Evolutionary conservation across 1,140 invertebrate species (phyloP).

Genomic region (Diabrotica undecimpunctata): DNA sequence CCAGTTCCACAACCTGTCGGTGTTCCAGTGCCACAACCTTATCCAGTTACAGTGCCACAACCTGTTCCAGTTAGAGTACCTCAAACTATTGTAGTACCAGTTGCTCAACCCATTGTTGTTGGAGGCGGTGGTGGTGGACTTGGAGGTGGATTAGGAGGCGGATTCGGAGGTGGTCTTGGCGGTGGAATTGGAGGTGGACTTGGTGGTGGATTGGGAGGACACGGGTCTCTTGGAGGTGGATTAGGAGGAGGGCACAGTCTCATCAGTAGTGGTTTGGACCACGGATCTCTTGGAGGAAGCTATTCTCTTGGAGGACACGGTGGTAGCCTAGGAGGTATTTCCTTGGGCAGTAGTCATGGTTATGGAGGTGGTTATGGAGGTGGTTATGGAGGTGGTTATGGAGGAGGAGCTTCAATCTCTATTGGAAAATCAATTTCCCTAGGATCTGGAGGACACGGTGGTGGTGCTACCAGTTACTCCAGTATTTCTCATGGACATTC

Average conservation of each 20-base stretch:
- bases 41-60: conserved; percentile 39
- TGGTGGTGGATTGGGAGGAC: conserved; percentile 29
- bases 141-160: conserved; percentile 21
- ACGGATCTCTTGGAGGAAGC: conserved; percentile 16
- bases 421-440: conserved; percentile 42
- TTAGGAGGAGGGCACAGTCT: conserved; percentile 11
- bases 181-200: conserved; percentile 27
- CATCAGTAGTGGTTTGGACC: conserved; percentile 17
- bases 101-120: conserved; percentile 45
- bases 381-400: conserved; percentile 24
- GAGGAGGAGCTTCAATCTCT: conserved; percentile 21
- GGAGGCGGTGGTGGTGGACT: conserved; percentile 30
- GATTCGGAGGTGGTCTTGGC: conserved; percentile 21
- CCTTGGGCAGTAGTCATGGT: conserved; percentile 20
- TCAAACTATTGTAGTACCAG: conserved; percentile 38
- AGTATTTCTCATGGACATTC: conserved; percentile 24
- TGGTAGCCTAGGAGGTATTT: conserved; percentile 21
- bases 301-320: conserved; percentile 15
- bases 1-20: conserved; percentile 37
- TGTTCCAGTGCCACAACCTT: conserved; percentile 35
- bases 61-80: conserved; percentile 37
- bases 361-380: conserved; percentile 11
- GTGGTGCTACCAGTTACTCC: conserved; percentile 16
- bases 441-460: conserved; percentile 17
- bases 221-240: conserved; percentile 14